Percentiles rank a stretch among this genome's conserved stretches.
phyloP scores from a whole-genome alignment of 2,113 vertebrate species.

The Leucosticte australis region DNA sequence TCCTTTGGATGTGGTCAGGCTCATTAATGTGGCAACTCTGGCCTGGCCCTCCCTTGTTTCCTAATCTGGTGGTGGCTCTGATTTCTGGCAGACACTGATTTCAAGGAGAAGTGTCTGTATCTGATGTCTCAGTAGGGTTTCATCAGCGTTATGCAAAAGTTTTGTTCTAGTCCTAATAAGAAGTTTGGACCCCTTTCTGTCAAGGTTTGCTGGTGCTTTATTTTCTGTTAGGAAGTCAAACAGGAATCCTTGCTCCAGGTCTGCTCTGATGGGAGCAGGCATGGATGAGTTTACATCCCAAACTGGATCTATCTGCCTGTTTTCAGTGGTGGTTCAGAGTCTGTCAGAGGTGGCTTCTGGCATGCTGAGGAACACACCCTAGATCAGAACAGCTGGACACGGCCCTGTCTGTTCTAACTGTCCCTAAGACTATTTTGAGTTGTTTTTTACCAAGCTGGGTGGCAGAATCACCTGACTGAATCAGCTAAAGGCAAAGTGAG shows the following conservation, averaged over 20 bases:
- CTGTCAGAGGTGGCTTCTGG: background rate
- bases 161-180: background rate
- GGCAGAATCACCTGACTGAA: background rate
- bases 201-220: background rate
- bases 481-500: background rate
- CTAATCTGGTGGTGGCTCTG: background rate
- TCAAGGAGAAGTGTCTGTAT: background rate
- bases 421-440: background rate
- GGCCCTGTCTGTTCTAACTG: background rate
- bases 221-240: background rate
- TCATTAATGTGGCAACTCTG: background rate
- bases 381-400: background rate
- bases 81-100: background rate
- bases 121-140: background rate
- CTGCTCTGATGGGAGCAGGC: background rate
- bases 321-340: background rate
- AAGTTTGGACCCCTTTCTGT: background rate
- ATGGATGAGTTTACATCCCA: background rate
- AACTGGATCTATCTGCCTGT: accelerated
- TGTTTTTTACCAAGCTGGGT: background rate
- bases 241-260: background rate
- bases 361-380: background rate
- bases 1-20: background rate
- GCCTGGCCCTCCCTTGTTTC: background rate
- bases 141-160: background rate